Evolutionary conservation across 1,140 invertebrate species (phyloP).

Genomic region (Meteorus sp.): DNA sequence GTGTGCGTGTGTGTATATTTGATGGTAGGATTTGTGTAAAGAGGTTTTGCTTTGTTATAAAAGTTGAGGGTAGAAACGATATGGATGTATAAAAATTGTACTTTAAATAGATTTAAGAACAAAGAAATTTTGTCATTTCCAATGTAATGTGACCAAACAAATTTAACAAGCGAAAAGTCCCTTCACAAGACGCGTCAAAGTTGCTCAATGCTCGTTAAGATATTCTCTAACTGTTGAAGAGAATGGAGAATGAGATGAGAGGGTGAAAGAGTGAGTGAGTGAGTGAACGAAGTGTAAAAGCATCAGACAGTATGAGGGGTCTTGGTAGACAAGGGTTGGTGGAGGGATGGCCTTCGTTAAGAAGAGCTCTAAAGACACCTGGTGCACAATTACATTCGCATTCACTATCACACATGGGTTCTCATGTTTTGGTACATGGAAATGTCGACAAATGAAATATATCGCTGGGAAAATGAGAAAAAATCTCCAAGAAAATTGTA

Average conservation of each 20-base stretch:
- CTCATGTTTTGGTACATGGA: not conserved
- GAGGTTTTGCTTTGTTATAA: too few relatives aligned
- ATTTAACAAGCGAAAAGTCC: conserved; percentile 47
- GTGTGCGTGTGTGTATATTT: conserved; percentile 23
- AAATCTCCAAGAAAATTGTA: too few relatives aligned
- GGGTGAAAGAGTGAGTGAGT: not conserved
- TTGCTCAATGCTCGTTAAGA: conserved; percentile 43
- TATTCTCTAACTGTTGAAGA: conserved; percentile 16
- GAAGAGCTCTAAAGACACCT: conserved; percentile 47
- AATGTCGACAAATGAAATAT: not conserved
- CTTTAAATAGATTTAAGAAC: too few relatives aligned
- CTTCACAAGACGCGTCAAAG: conserved; percentile 27
- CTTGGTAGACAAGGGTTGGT: conserved; percentile 10
- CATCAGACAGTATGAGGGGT: conserved; percentile 3
- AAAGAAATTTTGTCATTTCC: not conserved
- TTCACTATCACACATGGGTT: conserved; percentile 35
- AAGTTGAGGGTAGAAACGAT: too few relatives aligned
- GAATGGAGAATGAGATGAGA: not conserved
- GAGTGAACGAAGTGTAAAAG: not conserved
- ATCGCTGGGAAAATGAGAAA: too few relatives aligned
- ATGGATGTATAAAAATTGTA: too few relatives aligned
- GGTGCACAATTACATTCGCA: conserved; percentile 47
- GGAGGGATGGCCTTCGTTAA: conserved; percentile 46
- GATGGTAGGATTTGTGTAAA: conserved; percentile 20
- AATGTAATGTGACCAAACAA: conserved; percentile 39